phyloP scores from a whole-genome alignment of 2,113 vertebrate genomes.

The Athene noctua region DNA sequence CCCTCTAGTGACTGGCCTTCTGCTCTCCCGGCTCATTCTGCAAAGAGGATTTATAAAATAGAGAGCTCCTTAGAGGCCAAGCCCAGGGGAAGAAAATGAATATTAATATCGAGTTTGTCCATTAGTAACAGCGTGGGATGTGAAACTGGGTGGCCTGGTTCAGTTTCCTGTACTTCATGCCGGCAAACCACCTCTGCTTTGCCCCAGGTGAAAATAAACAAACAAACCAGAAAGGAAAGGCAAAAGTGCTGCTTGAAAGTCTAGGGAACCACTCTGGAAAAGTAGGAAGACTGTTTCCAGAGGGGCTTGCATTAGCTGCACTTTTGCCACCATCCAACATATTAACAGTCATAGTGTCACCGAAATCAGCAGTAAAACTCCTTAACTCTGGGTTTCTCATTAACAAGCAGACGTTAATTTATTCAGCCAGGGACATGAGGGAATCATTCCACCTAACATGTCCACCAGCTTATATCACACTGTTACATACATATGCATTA shows the following conservation, averaged over 20 bases:
- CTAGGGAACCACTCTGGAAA: background rate
- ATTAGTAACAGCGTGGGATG: too few relatives aligned
- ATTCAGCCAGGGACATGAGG: too few relatives aligned
- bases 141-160: background rate
- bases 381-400: background rate
- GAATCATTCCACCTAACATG: too few relatives aligned
- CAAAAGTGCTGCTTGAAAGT: background rate
- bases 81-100: background rate
- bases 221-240: background rate
- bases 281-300: background rate
- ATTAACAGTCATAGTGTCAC: background rate
- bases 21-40: background rate
- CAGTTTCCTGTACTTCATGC: background rate
- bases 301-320: background rate
- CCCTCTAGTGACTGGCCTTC: background rate
- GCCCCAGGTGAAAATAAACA: background rate
- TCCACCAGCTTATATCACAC: too few relatives aligned
- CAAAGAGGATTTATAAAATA: background rate
- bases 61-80: background rate
- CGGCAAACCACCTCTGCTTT: background rate
- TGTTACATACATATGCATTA: too few relatives aligned
- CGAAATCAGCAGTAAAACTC: background rate
- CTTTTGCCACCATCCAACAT: background rate
- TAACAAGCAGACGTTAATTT: too few relatives aligned
- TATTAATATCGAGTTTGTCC: accelerated